phyloP scores from a whole-genome alignment of 2,113 vertebrate species.

The Hydrochoerus hydrochaeris region DNA sequence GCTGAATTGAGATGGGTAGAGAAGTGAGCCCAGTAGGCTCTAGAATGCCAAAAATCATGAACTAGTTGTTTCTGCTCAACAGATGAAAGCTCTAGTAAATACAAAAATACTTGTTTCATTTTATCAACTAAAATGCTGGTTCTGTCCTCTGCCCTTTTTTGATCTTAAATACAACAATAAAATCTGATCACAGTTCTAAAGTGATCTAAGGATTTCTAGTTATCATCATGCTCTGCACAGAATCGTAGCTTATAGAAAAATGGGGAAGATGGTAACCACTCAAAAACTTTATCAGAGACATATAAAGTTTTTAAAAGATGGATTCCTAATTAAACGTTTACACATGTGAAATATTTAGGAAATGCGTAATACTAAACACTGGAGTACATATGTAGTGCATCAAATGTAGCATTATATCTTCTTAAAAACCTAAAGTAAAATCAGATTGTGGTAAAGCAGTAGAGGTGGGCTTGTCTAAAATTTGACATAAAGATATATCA shows the following conservation, averaged over 20 bases:
- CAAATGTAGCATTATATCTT: not conserved
- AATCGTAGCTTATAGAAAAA: not conserved
- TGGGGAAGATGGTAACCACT: not conserved
- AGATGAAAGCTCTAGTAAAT: not conserved
- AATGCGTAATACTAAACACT: not conserved
- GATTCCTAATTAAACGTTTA: not conserved
- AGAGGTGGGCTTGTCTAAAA: not conserved
- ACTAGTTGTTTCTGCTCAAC: not conserved
- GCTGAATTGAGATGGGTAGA: not conserved
- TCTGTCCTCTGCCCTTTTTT: conserved; percentile 57
- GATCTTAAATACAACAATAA: conserved; percentile 51
- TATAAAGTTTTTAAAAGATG: not conserved
- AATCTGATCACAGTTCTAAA: conserved; percentile 42
- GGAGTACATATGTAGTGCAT: not conserved
- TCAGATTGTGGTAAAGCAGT: not conserved
- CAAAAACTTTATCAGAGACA: not conserved
- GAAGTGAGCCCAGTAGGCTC: not conserved
- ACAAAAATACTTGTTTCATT: conserved; percentile 35
- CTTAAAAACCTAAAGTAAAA: not conserved
- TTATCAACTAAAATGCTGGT: conserved; percentile 42
- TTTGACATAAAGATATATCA: not conserved
- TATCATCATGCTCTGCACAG: not conserved
- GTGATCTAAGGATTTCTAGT: conserved; percentile 32
- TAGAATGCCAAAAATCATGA: not conserved
- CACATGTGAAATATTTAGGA: not conserved